phyloP scores from a whole-genome alignment of 1,140 invertebrate genomes.

The Cydia strobilella region DNA sequence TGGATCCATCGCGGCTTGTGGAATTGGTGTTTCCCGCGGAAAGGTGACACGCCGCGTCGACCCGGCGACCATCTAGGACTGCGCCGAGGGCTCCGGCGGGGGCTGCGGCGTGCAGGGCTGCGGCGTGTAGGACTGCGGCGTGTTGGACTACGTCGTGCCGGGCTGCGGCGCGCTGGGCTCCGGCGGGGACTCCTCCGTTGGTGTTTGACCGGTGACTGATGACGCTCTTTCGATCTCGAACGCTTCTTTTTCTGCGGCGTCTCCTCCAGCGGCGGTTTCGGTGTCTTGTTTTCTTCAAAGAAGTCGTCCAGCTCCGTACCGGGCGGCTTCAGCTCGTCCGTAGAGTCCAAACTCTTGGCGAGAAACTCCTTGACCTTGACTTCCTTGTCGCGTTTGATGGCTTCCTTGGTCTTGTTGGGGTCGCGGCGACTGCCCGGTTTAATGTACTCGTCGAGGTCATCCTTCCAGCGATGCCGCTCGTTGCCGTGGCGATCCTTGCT shows the following conservation, averaged over 20 bases:
- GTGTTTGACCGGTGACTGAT: neutral
- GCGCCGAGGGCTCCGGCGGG: neutral
- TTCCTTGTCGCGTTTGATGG: slow-evolving; percentile 70
- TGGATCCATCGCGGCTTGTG: neutral
- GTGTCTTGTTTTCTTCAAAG: slow-evolving; percentile 48
- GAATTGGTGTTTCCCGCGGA: neutral
- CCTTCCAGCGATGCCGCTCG: slow-evolving; percentile 31
- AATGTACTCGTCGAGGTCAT: slow-evolving; percentile 56
- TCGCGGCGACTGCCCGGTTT: slow-evolving; percentile 69
- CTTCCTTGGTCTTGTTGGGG: slow-evolving; percentile 68
- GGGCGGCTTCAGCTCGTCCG: slow-evolving; percentile 63
- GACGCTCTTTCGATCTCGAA: slow-evolving; percentile 8
- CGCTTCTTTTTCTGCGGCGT: neutral
- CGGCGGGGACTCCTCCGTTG: neutral
- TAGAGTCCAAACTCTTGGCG: slow-evolving; percentile 64
- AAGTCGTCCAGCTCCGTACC: slow-evolving; percentile 72
- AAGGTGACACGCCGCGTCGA: neutral
- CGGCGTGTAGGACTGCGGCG: neutral
- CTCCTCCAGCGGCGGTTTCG: slow-evolving; percentile 31
- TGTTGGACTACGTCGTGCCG: neutral
- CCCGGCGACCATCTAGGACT: slow-evolving; percentile 3
- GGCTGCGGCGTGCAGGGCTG: neutral
- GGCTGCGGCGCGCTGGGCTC: neutral
- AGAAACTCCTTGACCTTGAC: slow-evolving; percentile 69
- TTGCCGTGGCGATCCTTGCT: slow-evolving; percentile 33